Base-by-base conservation (phyloP, 2,113 vertebrate genomes). In the Bombycilla garrulus region DNA sequence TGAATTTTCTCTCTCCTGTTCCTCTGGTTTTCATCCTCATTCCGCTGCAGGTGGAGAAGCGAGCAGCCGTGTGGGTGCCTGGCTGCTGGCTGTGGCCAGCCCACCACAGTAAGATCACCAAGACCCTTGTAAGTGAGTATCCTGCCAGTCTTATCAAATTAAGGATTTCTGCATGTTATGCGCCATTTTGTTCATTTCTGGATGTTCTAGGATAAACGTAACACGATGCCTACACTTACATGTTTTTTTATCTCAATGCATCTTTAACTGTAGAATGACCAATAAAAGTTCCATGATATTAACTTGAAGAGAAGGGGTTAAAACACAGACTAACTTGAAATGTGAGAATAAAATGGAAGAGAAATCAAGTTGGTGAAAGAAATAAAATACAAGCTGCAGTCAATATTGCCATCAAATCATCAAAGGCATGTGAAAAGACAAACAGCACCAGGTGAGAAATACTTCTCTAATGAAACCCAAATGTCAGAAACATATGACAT, bases 361-460 rank as follows among this genome's bases (percentile, higher is more conserved):
- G 0, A 89, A 57, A 53, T 89, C 36, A 89, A 89, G 33, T 31
- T 56, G 35, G 11, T 60, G 36, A 76, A 87, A 92, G 48, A 92
- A 86, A 88, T 65, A 56, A 90, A 84, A 64, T 81, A 28, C 24
- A 85, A 92, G 24, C n/a, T 84, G 17, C 20, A 67, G 65, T 69
- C 66, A 92, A n/a, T 79, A 72, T 54, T 62, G 56, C 35, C 56
- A 69, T 48, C 54, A 90, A 82, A 76, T 69, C 40, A 57, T 74
- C 78, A 57, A 89, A 92, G 69, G 2, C 6, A n/a, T 79, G 45
- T 65, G 42, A 91, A 89, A 57, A 91, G 72, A 93, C 66, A 93
- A 89, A 95, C 6, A 87, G 35, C 45, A 92, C 78, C 66, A 80
- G 66, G 74, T 97, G 84, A 95, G 28, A 85, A 92, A 92, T 61